Evolutionary conservation across 2,113 vertebrate genomes (phyloP), one percentile per base, ranked within the genome.

Genomic region (Microcebus jonahi): DNA sequence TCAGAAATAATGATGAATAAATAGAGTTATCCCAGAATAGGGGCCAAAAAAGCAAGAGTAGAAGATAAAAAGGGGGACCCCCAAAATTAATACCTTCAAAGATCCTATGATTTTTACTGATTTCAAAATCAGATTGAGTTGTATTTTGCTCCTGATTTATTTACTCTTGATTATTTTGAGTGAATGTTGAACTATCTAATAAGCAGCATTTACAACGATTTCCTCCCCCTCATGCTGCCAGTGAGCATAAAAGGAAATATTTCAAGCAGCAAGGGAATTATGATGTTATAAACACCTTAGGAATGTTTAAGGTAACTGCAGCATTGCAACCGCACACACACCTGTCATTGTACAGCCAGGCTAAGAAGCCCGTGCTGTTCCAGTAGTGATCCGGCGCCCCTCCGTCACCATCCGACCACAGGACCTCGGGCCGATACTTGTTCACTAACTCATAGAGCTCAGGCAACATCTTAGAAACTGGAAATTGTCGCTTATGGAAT

Each of bases 331-430:
- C 12, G 11, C 9, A 31, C 20, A 86, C 12, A n/a, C 97, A 99
- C 99, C 99, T 99, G 53, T 99, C 99, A 61, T 99, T 99, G 88
- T 99, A 99, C 18, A 99, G 99, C 99, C 99, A 99, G 71, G 99
- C 99, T 63, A 99, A 97, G 98, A 99, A 99, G 6, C 98, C 99
- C 0, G 99, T 99, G 98, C 99, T 99, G 97, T 99, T 99, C 99
- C 99, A 99, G 98, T 99, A 99, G 48, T 59, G 63, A 71, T 99
- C 99, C 0, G 99, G 99, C 0, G 99, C 99, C 5, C 99, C 34
- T n/a, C 99, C 99, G 42, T 99, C 98, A 2, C 99, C 99, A 88
- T 99, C 99, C 1, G 99, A 99, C 99, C 99, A 99, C 90, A 99
- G 97, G 67, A 99, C 67, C 79, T 99, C 99, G 0, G 99, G 99